Base-by-base conservation (phyloP, 2,888 invertebrate genomes). In the Nemapogon koenigi region DNA sequence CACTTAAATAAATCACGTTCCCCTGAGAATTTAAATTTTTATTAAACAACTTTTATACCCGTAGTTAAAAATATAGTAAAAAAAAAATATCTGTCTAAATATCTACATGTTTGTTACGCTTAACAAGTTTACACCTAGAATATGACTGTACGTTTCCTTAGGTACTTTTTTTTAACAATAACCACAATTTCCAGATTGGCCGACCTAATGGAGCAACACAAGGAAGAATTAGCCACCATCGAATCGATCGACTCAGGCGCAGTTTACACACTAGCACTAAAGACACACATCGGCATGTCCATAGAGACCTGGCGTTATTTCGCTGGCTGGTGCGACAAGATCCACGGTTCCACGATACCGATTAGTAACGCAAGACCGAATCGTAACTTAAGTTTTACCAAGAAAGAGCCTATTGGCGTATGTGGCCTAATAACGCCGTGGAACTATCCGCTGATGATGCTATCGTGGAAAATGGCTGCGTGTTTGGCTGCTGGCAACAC, bases 371-470 rank as follows among this genome's bases (percentile, higher is more conserved):
- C 97, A 0, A 79, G 96, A 37, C 97, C 97, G 0, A 96, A 37
- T 17, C 60, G 73, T 17, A 96, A 97, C 58, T 70, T 97, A 2
- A 89, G 91, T 0, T 86, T 91, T 48, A 97, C 97, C 0, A 88
- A 87, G 55, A 88, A 89, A 47, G 97, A 97, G 62, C 95, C 97
- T 0, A 89, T 97, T 44, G 97, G 94, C 0, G 97, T 97, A 2
- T 94, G 94, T 53, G 97, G 90, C 0, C 73, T 97, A 11, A 86
- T 97, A 11, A 96, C 96, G 0, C 97, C 97, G 0, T 98, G 97
- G 97, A 97, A 97, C 66, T 98, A 97, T 63, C 97, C 97, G 0
- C 75, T 98, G 7, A 97, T 98, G 97, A 98, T 97, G 97, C 70
- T 97, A 8, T 93, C 95, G 0, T 97, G 97, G 97, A 97, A 97